These are phyloP conservation scores for Carcina quercana DNA, from an alignment of 2,888 invertebrate species.

Conservation along the genomic window DNA sequence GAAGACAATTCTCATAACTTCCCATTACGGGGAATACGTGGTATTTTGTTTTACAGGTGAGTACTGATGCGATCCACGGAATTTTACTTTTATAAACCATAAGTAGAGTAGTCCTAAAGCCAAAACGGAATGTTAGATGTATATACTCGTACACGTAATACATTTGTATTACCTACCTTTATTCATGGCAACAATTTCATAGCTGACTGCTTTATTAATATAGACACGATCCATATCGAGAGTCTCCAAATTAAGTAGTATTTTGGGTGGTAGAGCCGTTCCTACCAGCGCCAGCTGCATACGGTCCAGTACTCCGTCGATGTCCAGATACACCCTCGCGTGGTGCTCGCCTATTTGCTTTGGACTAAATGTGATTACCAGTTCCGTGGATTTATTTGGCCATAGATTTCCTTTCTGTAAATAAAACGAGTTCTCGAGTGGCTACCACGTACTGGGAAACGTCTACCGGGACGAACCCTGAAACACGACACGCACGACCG, in stretches of 20 bases:
- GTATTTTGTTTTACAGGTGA: too few species aligned
- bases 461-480: too few species aligned
- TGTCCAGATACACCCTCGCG: conserved; percentile 71
- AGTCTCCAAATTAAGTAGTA: conserved; percentile 70
- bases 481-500: too few species aligned
- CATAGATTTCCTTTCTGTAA: conserved; percentile 74
- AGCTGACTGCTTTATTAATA: conserved; percentile 73
- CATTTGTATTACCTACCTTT: conserved; percentile 59
- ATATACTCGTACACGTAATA: too few species aligned
- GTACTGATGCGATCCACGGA: too few species aligned
- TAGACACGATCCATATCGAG: conserved; percentile 74
- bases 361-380: conserved; percentile 73
- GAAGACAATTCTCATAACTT: too few species aligned
- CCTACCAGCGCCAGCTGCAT: conserved; percentile 69
- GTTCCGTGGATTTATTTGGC: conserved; percentile 68
- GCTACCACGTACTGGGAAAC: too few species aligned
- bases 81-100: too few species aligned
- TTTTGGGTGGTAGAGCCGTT: conserved; percentile 71
- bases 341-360: conserved; percentile 62
- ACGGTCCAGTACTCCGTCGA: conserved; percentile 70
- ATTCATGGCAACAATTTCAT: conserved; percentile 75
- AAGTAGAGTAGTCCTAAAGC: too few species aligned
- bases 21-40: too few species aligned
- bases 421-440: too few species aligned
- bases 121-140: too few species aligned